A percentile compares a stretch with the other conserved stretches of the same genome.
Conservation (phyloP, 2,113 vertebrate species). For the Thryonomys swinderianus region DNA sequence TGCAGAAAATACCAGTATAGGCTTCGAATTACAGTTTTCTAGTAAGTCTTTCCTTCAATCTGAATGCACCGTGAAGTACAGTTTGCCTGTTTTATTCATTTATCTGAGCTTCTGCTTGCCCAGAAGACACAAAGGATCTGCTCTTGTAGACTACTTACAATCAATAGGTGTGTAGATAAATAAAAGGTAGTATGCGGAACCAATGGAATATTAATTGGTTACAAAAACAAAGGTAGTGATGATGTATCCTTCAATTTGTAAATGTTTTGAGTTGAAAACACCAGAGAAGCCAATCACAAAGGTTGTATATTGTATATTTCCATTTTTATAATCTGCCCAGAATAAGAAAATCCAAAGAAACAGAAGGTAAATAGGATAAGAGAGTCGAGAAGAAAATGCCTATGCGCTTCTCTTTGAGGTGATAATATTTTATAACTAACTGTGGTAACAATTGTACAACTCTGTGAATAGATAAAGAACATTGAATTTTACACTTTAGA, state of each 20-base stretch:
- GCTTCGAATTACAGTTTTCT: slow-evolving; percentile 97
- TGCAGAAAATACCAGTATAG: slow-evolving; percentile 94
- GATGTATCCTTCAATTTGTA: not conserved
- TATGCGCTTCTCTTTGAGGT: not conserved
- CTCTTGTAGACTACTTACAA: slow-evolving; percentile 5
- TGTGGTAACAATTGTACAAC: not conserved
- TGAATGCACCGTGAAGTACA: not conserved
- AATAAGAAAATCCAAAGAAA: not conserved
- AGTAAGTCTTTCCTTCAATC: slow-evolving; percentile 89
- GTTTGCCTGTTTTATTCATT: not conserved
- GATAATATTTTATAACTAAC: not conserved
- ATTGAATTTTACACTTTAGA: not conserved
- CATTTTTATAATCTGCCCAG: not conserved
- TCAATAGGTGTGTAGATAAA: not conserved
- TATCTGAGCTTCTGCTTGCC: not conserved
- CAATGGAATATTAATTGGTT: not conserved
- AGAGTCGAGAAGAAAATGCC: not conserved
- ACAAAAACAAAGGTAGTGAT: not conserved
- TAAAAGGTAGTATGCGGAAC: not conserved
- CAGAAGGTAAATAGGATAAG: not conserved
- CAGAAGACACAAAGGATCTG: not conserved
- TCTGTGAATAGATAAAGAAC: not conserved
- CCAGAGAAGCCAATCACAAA: not conserved
- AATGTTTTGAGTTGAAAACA: not conserved
- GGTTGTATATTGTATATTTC: not conserved